Percentiles rank a stretch among this genome's conserved stretches.
phyloP scores from a whole-genome alignment of 2,888 invertebrate genomes.

The Calephelis perditalis region DNA sequence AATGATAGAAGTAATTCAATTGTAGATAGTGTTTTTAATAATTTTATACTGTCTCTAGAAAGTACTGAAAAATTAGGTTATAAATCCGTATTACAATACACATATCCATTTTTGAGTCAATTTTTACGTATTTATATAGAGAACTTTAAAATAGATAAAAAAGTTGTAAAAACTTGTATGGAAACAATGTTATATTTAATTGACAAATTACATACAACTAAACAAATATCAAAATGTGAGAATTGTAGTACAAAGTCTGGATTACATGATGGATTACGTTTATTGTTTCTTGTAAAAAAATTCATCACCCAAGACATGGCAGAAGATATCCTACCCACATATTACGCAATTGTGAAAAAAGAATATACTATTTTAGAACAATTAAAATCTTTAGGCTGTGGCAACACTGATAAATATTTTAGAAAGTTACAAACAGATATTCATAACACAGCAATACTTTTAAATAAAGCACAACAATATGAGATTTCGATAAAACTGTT shows the following conservation, averaged over 20 bases:
- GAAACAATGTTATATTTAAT: slow-evolving; percentile 46
- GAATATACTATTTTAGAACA: slow-evolving; percentile 47
- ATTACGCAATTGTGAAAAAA: slow-evolving; percentile 35
- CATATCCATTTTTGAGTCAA: slow-evolving; percentile 55
- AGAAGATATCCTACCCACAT: slow-evolving; percentile 35
- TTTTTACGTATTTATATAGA: slow-evolving; percentile 53
- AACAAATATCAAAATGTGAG: slow-evolving; percentile 57
- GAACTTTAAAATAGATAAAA: slow-evolving; percentile 27
- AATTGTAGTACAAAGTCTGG: slow-evolving; percentile 49
- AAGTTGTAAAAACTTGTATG: slow-evolving; percentile 33
- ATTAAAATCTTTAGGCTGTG: slow-evolving; percentile 42
- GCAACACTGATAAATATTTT: slow-evolving; percentile 49
- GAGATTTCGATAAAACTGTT: slow-evolving; percentile 55
- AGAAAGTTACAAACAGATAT: slow-evolving; percentile 55
- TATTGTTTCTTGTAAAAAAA: slow-evolving; percentile 49
- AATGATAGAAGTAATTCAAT: slow-evolving; percentile 32
- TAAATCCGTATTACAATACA: slow-evolving; percentile 36
- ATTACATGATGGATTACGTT: slow-evolving; percentile 52
- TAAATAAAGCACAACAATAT: slow-evolving; percentile 48
- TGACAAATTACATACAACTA: slow-evolving; percentile 37
- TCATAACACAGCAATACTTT: slow-evolving; percentile 55
- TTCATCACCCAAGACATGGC: slow-evolving; percentile 37
- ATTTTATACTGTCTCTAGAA: slow-evolving; percentile 42
- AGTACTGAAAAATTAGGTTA: slow-evolving; percentile 48
- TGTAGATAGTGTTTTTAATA: slow-evolving; percentile 42